Conservation (phyloP, 2,113 vertebrate species). For the Isichthys henryi region DNA sequence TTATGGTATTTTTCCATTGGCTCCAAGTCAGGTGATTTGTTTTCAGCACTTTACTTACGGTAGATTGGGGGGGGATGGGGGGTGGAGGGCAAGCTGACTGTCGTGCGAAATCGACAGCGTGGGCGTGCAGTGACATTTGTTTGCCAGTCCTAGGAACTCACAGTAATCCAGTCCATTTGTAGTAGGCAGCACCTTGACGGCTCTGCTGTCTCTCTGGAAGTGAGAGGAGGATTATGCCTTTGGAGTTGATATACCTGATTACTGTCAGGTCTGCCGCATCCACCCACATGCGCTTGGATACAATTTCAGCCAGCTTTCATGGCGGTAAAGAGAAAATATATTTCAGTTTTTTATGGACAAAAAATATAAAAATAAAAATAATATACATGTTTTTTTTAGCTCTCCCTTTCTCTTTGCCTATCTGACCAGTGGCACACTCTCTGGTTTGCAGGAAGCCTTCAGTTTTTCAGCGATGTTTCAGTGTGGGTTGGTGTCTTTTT, state of each 20-base stretch:
- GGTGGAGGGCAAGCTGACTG: slow-evolving; percentile 39
- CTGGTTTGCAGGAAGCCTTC: not conserved
- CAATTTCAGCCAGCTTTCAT: slow-evolving; percentile 35
- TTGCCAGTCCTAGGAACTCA: slow-evolving; percentile 38
- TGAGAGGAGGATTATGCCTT: slow-evolving; percentile 45
- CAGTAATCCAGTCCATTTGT: slow-evolving; percentile 49
- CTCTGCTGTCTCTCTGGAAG: slow-evolving; percentile 39
- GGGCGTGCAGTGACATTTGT: slow-evolving; percentile 45
- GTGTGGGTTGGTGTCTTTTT: not conserved
- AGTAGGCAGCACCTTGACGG: slow-evolving; percentile 41
- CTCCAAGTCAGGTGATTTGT: slow-evolving; percentile 39
- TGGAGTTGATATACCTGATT: slow-evolving; percentile 44
- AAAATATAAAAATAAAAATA: not conserved
- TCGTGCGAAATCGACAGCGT: slow-evolving; percentile 45
- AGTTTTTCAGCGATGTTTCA: not conserved
- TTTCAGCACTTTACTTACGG: slow-evolving; percentile 34
- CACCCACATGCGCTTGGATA: slow-evolving; percentile 38
- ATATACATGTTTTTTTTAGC: not conserved
- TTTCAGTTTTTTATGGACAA: slow-evolving; percentile 27
- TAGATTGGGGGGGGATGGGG: slow-evolving; percentile 28
- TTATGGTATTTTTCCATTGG: slow-evolving; percentile 22
- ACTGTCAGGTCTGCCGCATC: slow-evolving; percentile 36
- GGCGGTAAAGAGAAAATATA: slow-evolving; percentile 32
- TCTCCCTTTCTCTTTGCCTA: not conserved
- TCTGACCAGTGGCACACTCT: not conserved